Evolutionary conservation across 23 tunicate genomes (phyloP), one percentile per base, ranked within the genome.

Genomic region (Botrylloides violaceus): DNA sequence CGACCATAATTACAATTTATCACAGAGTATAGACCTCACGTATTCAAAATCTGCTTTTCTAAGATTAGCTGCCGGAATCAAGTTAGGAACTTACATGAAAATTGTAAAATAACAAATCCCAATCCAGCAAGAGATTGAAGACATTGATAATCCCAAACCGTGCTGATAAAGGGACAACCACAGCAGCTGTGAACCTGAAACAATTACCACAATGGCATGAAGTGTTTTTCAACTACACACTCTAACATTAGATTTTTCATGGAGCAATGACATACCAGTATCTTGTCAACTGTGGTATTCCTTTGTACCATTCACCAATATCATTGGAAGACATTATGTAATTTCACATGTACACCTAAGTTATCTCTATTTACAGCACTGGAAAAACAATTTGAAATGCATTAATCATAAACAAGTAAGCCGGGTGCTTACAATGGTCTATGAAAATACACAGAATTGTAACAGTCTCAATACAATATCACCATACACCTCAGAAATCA

Each of bases 271-370:
- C 77, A 59, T 59, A 85, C 94, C 94, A 85, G 37, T 75, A 85
- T 59, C 84, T 59, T 0, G 94, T 59, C 6, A 85, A 62, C 50
- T 31, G 61, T 22, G 94, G 94, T 59, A 85, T 85, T 59, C 84
- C 76, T 43, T 77, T 53, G 58, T 85, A 85, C 94, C 94, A 85
- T 72, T 85, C 94, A 12, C 94, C 85, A 4, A 85, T 27, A 68
- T 85, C 94, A 72, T 84, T 84, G 38, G 82, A 81, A 39, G 92
- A 37, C 92, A 84, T 63, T 33, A 19, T 28, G 23, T n/a, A 58
- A 9, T 58, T 23, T 58, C 62, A 5, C 5, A 23, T 58, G 4
- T 58, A n/a, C n/a, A n/a, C n/a, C n/a, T n/a, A n/a, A n/a, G n/a
- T n/a, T n/a, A n/a, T n/a, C n/a, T n/a, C n/a, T n/a, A n/a, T n/a